Evolutionary conservation across 2,797 vertebrate species (phyloP).

Genomic region (Octomys mimax): DNA sequence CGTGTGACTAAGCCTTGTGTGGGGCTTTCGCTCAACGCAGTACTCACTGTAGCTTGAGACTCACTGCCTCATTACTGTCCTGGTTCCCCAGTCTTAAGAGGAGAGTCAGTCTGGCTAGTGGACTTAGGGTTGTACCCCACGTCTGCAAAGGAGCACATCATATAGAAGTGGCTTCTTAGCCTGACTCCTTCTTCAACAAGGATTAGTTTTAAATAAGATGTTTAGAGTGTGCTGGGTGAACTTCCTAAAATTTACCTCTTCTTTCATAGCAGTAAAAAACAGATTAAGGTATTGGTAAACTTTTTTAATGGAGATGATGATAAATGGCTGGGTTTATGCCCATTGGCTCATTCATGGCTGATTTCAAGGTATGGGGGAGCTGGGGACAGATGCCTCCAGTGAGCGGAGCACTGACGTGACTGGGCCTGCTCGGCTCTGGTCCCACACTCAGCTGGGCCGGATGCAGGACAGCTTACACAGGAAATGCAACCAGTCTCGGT

Average conservation of each 20-base stretch:
- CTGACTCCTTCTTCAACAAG: background rate
- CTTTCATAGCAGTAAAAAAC: background rate
- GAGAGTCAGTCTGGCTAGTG: background rate
- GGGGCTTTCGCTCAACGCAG: background rate
- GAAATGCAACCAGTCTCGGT: background rate
- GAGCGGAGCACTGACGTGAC: background rate
- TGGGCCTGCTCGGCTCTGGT: background rate
- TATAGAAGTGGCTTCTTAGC: background rate
- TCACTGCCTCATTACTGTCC: background rate
- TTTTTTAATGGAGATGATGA: background rate
- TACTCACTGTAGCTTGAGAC: background rate
- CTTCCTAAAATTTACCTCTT: background rate
- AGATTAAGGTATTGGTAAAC: background rate
- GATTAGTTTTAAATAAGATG: conserved; percentile 1
- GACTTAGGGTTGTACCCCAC: background rate
- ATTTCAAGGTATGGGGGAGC: background rate
- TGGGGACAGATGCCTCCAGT: background rate
- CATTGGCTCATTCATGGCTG: background rate
- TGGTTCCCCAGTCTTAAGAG: background rate
- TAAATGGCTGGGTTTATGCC: background rate
- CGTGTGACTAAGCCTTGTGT: background rate
- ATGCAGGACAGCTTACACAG: background rate
- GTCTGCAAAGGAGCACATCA: background rate
- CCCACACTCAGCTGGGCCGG: background rate
- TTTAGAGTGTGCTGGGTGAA: background rate